A percentile compares a stretch with the other conserved stretches of the same genome.
phyloP scores from a whole-genome alignment of 2,797 vertebrate species.

The Micromesistius poutassou region DNA sequence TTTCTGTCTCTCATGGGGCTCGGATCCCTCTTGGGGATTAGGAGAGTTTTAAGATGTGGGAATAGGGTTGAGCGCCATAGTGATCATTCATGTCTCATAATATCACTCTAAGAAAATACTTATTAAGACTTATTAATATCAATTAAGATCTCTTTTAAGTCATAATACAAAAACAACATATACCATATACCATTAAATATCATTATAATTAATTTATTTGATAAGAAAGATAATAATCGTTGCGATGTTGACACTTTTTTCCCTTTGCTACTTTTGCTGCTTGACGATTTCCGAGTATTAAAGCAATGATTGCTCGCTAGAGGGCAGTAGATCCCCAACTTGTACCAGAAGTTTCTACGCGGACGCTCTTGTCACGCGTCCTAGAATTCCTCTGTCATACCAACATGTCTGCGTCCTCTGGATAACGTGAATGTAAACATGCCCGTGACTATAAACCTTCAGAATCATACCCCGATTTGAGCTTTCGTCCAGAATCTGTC shows the following conservation, averaged over 20 bases:
- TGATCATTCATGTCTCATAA: background rate
- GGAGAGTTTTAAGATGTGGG: background rate
- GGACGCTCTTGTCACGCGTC: constrained; percentile 47
- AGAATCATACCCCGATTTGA: background rate
- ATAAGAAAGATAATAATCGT: background rate
- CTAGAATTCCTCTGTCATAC: constrained; percentile 38
- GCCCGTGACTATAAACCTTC: constrained; percentile 21
- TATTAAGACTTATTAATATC: too few species aligned
- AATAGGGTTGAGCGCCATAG: background rate
- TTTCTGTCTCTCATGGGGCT: constrained; percentile 51
- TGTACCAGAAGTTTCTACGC: background rate
- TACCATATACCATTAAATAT: background rate
- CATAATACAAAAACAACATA: background rate
- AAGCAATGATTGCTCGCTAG: constrained; percentile 37
- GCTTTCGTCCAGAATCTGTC: background rate
- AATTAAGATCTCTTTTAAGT: background rate
- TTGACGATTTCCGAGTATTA: background rate
- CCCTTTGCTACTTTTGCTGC: background rate
- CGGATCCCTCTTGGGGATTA: constrained; percentile 43
- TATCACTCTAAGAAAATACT: background rate
- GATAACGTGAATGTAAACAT: constrained; percentile 53
- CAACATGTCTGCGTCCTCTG: constrained; percentile 64
- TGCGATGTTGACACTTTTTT: background rate
- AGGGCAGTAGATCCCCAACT: constrained; percentile 42
- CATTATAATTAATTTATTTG: background rate